These are phyloP conservation scores for Ctenopoma kingsleyae DNA, from an alignment of 2,797 vertebrate species.

Conservation along the genomic window DNA sequence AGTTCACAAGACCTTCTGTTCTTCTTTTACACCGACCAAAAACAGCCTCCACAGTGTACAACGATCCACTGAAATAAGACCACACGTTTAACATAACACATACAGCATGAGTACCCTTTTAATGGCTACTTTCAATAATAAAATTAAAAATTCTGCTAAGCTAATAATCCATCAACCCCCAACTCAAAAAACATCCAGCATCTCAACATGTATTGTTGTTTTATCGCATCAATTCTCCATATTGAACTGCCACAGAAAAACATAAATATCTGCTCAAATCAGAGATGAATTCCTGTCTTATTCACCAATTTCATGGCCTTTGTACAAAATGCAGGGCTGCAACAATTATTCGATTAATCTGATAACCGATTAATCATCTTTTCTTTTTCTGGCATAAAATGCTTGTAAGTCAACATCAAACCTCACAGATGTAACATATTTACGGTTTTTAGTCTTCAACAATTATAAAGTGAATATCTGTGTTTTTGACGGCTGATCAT, in stretches of 20 bases:
- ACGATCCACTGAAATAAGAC: background rate
- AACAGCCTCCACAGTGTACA: constrained; percentile 15
- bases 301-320: background rate
- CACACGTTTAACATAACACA: constrained; percentile 18
- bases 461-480: constrained; percentile 9
- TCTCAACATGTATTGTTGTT: constrained; percentile 16
- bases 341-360: background rate
- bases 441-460: background rate
- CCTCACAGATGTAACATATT: background rate
- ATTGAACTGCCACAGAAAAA: constrained; percentile 19
- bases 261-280: constrained; percentile 13
- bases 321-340: constrained; percentile 14
- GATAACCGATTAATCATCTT: no score
- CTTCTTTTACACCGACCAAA: constrained; percentile 9
- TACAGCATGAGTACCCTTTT: background rate
- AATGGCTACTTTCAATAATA: background rate
- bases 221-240: constrained; percentile 5
- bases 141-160: background rate
- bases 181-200: constrained; percentile 34
- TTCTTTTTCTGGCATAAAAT: no score
- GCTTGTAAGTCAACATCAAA: background rate
- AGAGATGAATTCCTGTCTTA: background rate
- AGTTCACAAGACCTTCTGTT: constrained; percentile 30
- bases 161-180: background rate
- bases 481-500: background rate